phyloP scores from a whole-genome alignment of 2,888 invertebrate genomes.

The Onchidella celtica region DNA sequence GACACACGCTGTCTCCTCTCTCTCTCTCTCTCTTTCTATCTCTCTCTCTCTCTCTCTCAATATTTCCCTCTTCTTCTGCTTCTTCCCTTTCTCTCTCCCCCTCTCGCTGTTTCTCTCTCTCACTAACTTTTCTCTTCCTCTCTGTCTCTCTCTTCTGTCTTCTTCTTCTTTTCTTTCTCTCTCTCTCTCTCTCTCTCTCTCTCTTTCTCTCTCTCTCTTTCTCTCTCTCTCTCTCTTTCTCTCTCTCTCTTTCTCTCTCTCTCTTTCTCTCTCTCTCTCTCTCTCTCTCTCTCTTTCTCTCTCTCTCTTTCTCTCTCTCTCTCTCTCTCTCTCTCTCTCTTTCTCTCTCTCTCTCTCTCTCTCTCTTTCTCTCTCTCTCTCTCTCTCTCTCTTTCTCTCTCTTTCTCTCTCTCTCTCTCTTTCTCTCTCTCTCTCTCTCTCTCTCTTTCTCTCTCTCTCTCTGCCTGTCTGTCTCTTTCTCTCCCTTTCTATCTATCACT shows the following conservation, averaged over 20 bases:
- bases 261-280: background rate
- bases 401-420: background rate
- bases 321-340: background rate
- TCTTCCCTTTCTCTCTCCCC: background rate
- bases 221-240: background rate
- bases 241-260: background rate
- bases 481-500: background rate
- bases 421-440: constrained; percentile 22
- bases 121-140: background rate
- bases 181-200: background rate
- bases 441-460: background rate
- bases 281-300: background rate
- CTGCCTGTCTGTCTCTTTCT: no score
- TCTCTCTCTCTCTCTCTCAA: no score
- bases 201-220: background rate
- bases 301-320: background rate
- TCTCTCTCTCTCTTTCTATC: no score
- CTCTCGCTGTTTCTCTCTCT: background rate
- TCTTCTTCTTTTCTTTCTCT: background rate
- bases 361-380: constrained; percentile 1
- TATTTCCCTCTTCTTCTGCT: background rate
- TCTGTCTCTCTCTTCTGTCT: background rate
- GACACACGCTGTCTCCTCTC: constrained; percentile 3
- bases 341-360: constrained; percentile 19
- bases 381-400: background rate